Conservation (phyloP, 1,140 invertebrate genomes). For the Augochlora pura region DNA sequence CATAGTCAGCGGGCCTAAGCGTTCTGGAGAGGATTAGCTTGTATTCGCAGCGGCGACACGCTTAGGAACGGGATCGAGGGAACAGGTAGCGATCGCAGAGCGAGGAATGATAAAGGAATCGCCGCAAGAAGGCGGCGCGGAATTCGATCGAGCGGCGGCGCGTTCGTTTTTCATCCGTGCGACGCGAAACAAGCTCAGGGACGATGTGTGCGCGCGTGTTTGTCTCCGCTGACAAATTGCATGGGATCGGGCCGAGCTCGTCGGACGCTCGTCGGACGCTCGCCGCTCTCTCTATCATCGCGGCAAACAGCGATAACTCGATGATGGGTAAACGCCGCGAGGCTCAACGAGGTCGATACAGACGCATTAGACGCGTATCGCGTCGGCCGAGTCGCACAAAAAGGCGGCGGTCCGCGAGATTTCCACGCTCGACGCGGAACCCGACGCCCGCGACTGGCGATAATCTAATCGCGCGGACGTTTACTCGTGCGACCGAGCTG, state of each 20-base stretch:
- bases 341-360: constrained; percentile 22
- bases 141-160: constrained; percentile 49
- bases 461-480: constrained; percentile 19
- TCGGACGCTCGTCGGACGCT: no score
- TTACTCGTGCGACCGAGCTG: background rate
- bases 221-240: constrained; percentile 58
- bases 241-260: constrained; percentile 46
- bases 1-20: no score
- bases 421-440: background rate
- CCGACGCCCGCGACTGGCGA: background rate
- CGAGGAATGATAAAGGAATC: constrained; percentile 36
- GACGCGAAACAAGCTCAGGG: background rate
- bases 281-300: constrained; percentile 55
- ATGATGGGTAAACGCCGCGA: constrained; percentile 51
- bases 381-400: background rate
- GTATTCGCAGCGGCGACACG: background rate
- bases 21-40: background rate
- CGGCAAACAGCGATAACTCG: constrained; percentile 60
- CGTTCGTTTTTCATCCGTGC: constrained; percentile 46
- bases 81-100: background rate
- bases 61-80: background rate
- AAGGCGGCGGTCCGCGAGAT: background rate
- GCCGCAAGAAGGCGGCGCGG: constrained; percentile 31
- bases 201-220: constrained; percentile 30
- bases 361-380: background rate